phyloP scores from a whole-genome alignment of 2,888 invertebrate genomes.

The Drosophila seclusa region DNA sequence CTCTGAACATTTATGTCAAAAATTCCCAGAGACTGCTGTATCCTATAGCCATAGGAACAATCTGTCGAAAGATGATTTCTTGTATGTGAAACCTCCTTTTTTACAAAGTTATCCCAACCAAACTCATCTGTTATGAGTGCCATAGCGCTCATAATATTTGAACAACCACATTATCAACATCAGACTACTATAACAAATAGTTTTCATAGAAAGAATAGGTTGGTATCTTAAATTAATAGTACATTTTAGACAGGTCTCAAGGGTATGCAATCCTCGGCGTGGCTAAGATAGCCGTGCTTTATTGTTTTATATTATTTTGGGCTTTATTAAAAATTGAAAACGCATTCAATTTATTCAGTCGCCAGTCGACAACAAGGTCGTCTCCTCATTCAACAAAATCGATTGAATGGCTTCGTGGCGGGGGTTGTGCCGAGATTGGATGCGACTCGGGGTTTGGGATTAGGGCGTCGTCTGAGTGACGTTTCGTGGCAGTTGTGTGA shows the following conservation, averaged over 20 bases:
- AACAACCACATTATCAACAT: neutral
- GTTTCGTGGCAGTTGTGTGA: slow-evolving; percentile 78
- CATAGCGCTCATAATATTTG: neutral
- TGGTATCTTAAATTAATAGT: neutral
- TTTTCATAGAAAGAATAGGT: neutral
- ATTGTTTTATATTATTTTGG: slow-evolving; percentile 24
- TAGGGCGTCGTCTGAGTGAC: slow-evolving; percentile 75
- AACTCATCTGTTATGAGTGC: neutral
- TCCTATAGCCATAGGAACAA: neutral
- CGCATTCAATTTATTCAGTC: slow-evolving; percentile 79
- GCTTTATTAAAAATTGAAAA: slow-evolving; percentile 79
- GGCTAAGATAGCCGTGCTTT: neutral
- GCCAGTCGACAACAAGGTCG: slow-evolving; percentile 66
- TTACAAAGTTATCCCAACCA: neutral
- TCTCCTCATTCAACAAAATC: slow-evolving; percentile 60
- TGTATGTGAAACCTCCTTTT: neutral
- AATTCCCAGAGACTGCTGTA: neutral
- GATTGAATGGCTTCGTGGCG: slow-evolving; percentile 56
- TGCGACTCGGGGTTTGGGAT: slow-evolving; percentile 39
- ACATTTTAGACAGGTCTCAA: neutral
- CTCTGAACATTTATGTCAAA: neutral
- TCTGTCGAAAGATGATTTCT: neutral
- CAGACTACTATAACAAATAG: neutral
- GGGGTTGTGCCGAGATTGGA: slow-evolving; percentile 40
- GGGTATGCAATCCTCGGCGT: neutral